Percentiles rank a stretch among this genome's conserved stretches.
These are phyloP conservation scores for Leptinotarsa haldemani DNA, from an alignment of 2,888 invertebrate species.

Conservation along the genomic window DNA sequence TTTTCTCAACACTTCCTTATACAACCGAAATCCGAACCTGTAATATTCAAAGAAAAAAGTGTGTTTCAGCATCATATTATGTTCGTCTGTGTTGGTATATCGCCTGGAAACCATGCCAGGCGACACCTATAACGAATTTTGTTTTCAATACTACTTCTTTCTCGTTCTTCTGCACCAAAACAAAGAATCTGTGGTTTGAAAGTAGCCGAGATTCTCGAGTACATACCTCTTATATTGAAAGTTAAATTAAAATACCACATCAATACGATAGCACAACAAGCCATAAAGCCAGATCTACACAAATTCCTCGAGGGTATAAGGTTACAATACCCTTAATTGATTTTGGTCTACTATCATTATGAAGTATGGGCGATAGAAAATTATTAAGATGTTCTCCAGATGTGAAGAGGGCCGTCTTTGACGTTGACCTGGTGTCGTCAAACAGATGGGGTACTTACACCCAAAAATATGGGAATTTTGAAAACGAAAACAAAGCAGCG, in stretches of 20 bases:
- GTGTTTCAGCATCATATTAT: no score
- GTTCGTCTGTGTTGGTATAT: no score
- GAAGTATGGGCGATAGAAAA: conserved; percentile 19
- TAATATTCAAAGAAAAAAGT: no score
- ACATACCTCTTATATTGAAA: not conserved
- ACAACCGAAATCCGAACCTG: no score
- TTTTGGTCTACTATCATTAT: conserved; percentile 18
- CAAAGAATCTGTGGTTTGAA: not conserved
- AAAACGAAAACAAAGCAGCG: conserved; percentile 19
- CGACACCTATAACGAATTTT: no score
- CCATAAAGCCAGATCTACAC: conserved; percentile 3
- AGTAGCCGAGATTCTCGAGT: not conserved
- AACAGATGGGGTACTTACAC: conserved; percentile 21
- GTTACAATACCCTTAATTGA: conserved; percentile 27
- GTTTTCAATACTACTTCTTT: not conserved
- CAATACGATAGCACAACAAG: conserved; percentile 5
- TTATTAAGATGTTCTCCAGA: conserved; percentile 40
- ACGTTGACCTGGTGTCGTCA: conserved; percentile 35
- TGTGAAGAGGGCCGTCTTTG: conserved; percentile 35
- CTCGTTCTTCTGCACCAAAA: not conserved
- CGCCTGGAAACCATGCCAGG: no score
- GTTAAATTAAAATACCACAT: not conserved
- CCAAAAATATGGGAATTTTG: conserved; percentile 27
- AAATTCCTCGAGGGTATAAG: conserved; percentile 21
- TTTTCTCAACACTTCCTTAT: no score